Evolutionary conservation across 2,797 vertebrate species (phyloP), one percentile per base, ranked within the genome.

Genomic region (Petrocephalus sullivani): DNA sequence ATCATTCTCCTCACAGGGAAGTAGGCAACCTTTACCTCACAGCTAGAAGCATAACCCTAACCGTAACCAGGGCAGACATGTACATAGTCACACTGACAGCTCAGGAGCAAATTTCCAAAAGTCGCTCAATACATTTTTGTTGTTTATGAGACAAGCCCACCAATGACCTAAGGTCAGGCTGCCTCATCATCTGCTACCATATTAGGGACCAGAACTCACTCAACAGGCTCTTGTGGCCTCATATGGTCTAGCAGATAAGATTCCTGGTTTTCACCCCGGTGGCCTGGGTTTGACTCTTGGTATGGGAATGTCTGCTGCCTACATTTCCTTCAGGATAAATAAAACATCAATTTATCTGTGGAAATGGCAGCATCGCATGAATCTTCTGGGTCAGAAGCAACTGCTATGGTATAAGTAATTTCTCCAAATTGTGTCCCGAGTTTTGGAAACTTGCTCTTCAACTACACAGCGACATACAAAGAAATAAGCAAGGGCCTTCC

Each of bases 11-110:
- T 91, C 89, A 78, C 90, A 89, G 90, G 87, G 67, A 89, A 89
- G 91, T 88, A 89, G 90, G n/a, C 12, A 16, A 49, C 41, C 75
- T 90, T 90, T 89, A 89, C 89, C 90, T 89, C 89, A 88, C 90
- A 88, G 89, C 91, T 90, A 82, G 75, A 89, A 78, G 90, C 91
- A 91, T 88, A 91, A 90, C 87, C 86, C 82, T 88, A 91, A 91
- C 87, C 87, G 82, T 90, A 91, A 87, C 51, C 87, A 53, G 33
- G 84, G 58, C 87, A 87, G 41, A 53, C 81, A 64, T 10, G 87
- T 21, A 49, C 41, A 89, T 3, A 89, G 86, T 89, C 88, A 88
- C 90, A 90, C 53, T 28, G 23, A 53, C 2, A 71, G 14, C 64
- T 71, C 4, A 71, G 28, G 4, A 33, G 61, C 61, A 67, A 67